A percentile compares a stretch with the other conserved stretches of the same genome.
Evolutionary conservation across 2,797 vertebrate genomes (phyloP).

Genomic region (Apogon hyalosoma): DNA sequence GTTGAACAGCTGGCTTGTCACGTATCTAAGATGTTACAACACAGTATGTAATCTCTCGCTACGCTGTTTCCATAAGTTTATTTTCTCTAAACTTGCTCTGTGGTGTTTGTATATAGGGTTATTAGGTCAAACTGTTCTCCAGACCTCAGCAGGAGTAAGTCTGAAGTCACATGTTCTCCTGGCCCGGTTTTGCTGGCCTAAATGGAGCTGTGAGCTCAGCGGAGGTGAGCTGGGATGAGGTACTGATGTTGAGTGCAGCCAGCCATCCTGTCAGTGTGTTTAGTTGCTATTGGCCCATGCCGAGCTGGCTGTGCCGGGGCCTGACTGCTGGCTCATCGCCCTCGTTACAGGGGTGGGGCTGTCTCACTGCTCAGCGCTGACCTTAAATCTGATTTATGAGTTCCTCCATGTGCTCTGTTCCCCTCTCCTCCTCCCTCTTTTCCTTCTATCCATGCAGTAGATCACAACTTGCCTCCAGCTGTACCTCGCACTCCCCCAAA

Average conservation of each 20-base stretch:
- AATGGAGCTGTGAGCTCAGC: slow-evolving; percentile 32
- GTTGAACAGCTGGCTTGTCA: slow-evolving; percentile 38
- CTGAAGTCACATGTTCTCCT: slow-evolving; percentile 33
- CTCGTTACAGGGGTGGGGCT: slow-evolving; percentile 59
- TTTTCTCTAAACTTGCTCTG: slow-evolving; percentile 24
- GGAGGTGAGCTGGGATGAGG: slow-evolving; percentile 43
- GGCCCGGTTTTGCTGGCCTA: slow-evolving; percentile 33
- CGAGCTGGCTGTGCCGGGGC: slow-evolving; percentile 29
- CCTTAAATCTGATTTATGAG: slow-evolving; percentile 72
- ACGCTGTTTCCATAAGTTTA: slow-evolving; percentile 27
- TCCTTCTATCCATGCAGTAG: slow-evolving; percentile 30
- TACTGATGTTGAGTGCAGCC: slow-evolving; percentile 53
- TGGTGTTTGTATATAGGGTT: slow-evolving; percentile 19
- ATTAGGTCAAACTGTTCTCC: slow-evolving; percentile 33
- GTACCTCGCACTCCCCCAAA: slow-evolving; percentile 25
- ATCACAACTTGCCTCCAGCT: slow-evolving; percentile 51
- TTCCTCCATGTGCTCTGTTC: slow-evolving; percentile 52
- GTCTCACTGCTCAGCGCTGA: slow-evolving; percentile 44
- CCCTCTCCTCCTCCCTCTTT: slow-evolving; percentile 33
- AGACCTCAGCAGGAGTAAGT: slow-evolving; percentile 32
- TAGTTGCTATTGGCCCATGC: slow-evolving; percentile 42
- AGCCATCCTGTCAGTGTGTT: slow-evolving; percentile 43
- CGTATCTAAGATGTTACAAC: background rate
- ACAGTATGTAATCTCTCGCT: background rate
- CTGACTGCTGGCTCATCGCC: slow-evolving; percentile 50